Evolutionary conservation across 2,888 invertebrate species (phyloP), one percentile per base, ranked within the genome.

Genomic region (Drosophila melanosoma): DNA sequence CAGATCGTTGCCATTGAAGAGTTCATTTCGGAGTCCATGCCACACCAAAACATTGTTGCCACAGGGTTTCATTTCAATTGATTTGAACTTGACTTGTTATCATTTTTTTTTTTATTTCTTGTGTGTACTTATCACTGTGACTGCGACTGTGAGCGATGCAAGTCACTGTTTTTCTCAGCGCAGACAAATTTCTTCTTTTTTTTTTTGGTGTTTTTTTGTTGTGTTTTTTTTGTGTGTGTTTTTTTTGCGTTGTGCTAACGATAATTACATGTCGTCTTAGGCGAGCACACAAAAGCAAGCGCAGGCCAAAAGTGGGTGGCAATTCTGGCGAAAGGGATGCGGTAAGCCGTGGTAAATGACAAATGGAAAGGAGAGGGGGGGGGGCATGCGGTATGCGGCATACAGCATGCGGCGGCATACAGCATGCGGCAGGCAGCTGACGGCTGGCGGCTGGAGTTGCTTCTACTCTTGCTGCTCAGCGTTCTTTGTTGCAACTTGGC

Each of bases 241-340:
- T 7, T 15, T 36, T 36, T 12, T 2, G 23, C 1, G 26, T n/a
- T 45, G 20, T 74, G 64, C 78, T 68, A 85, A 76, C 86, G 90
- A 88, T 87, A 87, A 87, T 87, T 87, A 88, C 89, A 90, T 87
- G 90, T 87, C 81, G 76, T 87, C 90, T 90, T 83, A 86, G 79
- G 32, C 20, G 33, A 32, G 62, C 23, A 48, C 49, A 49, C 42
- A 54, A 23, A 54, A 36, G 15, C 45, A 35, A 52, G 38, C 40
- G 35, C 40, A 17, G 53, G 51, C 36, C 3, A 11, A 40, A 72
- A 64, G 51, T 35, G 52, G 60, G 36, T 49, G 56, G 33, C 54
- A 38, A 26, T 35, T 26, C 32, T 60, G 62, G 36, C 45, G 45
- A 23, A 45, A 15, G 15, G 15, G 45, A 23, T 45, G 45, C 15